Evolutionary conservation across 37 sponge, comb jelly and placozoan species (phyloP).

Genomic region (Axinella damicornis): DNA sequence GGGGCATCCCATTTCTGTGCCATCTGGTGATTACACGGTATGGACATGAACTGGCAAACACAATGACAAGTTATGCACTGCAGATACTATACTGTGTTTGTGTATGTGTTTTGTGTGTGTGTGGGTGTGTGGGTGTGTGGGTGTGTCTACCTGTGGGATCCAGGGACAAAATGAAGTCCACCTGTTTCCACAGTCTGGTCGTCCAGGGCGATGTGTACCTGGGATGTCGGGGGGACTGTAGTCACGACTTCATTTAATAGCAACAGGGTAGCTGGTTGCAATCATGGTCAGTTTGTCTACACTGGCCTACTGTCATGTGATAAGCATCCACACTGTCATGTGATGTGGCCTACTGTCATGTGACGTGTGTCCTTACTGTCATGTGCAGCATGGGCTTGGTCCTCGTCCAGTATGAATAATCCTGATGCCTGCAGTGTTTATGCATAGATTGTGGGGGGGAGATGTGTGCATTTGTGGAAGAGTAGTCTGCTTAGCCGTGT

Average conservation of each 20-base stretch:
- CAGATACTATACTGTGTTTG: neutral
- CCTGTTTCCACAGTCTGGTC: slow-evolving; percentile 76
- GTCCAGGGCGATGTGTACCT: slow-evolving; percentile 78
- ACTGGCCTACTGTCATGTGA: no score
- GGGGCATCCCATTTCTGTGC: slow-evolving; percentile 68
- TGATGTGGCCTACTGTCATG: no score
- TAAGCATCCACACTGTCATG: no score
- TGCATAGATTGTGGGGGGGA: neutral
- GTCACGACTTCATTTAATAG: no score
- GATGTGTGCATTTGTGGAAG: neutral
- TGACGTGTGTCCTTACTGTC: slow-evolving; percentile 42
- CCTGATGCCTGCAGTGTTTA: slow-evolving; percentile 88
- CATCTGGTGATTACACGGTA: slow-evolving; percentile 49
- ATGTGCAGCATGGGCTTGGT: slow-evolving; percentile 76
- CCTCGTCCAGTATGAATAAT: slow-evolving; percentile 77
- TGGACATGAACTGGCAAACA: no score
- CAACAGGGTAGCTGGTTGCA: no score
- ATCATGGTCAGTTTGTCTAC: no score
- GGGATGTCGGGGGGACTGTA: no score
- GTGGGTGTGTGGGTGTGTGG: no score
- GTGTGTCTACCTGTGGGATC: slow-evolving; percentile 64
- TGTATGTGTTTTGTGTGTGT: no score
- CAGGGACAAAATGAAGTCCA: slow-evolving; percentile 72
- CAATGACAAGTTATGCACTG: no score
- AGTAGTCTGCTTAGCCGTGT: no score